Base-by-base conservation (phyloP, 2,797 vertebrate genomes). In the Melopsittacus undulatus region DNA sequence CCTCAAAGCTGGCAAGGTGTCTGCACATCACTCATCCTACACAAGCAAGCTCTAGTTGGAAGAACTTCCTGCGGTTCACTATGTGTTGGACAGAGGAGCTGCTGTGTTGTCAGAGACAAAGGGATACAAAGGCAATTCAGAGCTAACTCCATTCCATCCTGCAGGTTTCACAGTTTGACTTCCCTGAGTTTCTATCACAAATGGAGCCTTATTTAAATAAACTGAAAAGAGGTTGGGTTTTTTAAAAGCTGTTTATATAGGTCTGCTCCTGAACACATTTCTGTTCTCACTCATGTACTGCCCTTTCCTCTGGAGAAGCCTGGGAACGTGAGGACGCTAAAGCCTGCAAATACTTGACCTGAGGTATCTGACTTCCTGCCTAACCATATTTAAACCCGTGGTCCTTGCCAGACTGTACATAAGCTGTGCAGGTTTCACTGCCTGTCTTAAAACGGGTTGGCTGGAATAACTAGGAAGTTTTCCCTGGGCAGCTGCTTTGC, bases 371-470 rank as follows among this genome's bases (percentile, higher is more conserved):
- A 94, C 87, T 94, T 95, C 92, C 83, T 94, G 92, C 77, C 92
- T 57, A 59, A 66, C 68, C 62, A 45, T n/a, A 92, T 76, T 85
- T 88, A 62, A 81, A 85, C 5, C 26, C 36, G 6, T 2, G 20
- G 7, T 36, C 9, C 73, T 96, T 95, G 89, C 89, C 94, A 95
- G 74, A 81, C 82, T 94, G 87, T 94, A 70, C 82, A 91, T 92
- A 82, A 72, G 64, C 87, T 73, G 73, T 20, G 70, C 91, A 74
- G 86, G 86, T 82, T 81, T 52, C 94, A 93, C 34, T 5, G 5
- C 81, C 70, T 89, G 70, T 67, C 90, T 86, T 24, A 49, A 75
- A 56, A 64, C 1, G 14, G 56, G 57, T 11, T 73, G 80, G 69
- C 89, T 90, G 83, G 89, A 94, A 77, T 67, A 93, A 94, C 83